Percentiles rank a stretch among this genome's conserved stretches.
Conservation (phyloP, 2,888 invertebrate genomes). For the Bursaphelenchus okinawaensis region DNA sequence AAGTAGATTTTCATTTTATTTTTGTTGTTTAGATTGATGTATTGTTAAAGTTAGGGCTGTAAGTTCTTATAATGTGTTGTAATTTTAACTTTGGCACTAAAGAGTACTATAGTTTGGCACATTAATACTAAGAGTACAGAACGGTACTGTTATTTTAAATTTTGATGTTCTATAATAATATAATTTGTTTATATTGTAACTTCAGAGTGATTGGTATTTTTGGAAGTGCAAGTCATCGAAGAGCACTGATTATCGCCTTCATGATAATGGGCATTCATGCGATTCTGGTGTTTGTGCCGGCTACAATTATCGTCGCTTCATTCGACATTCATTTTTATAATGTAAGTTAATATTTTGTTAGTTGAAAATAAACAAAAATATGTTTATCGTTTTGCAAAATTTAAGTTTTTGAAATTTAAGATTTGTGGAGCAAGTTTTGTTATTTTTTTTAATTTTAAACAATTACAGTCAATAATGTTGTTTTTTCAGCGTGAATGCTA, state of each 20-base stretch:
- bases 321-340: slow-evolving; percentile 54
- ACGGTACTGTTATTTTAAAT: too few species aligned
- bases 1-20: slow-evolving; percentile 11
- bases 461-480: not conserved
- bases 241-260: slow-evolving; percentile 48
- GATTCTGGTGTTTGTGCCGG: slow-evolving; percentile 45
- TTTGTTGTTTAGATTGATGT: not conserved
- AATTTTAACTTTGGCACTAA: too few species aligned
- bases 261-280: slow-evolving; percentile 51
- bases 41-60: not conserved
- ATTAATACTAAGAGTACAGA: too few species aligned
- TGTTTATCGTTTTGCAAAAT: slow-evolving; percentile 1
- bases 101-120: too few species aligned
- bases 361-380: not conserved
- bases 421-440: too few species aligned
- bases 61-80: too few species aligned
- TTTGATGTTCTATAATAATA: too few species aligned
- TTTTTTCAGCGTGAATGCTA: slow-evolving; percentile 45
- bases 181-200: too few species aligned
- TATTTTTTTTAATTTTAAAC: not conserved
- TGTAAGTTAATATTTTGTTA: slow-evolving; percentile 18
- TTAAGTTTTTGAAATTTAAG: too few species aligned
- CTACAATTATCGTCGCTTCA: slow-evolving; percentile 43
- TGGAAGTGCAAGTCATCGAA: slow-evolving; percentile 46
- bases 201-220: slow-evolving; percentile 46